Evolutionary conservation across 2,888 invertebrate species (phyloP), one percentile per base, ranked within the genome.

Genomic region (Ischnus inquisitorius): DNA sequence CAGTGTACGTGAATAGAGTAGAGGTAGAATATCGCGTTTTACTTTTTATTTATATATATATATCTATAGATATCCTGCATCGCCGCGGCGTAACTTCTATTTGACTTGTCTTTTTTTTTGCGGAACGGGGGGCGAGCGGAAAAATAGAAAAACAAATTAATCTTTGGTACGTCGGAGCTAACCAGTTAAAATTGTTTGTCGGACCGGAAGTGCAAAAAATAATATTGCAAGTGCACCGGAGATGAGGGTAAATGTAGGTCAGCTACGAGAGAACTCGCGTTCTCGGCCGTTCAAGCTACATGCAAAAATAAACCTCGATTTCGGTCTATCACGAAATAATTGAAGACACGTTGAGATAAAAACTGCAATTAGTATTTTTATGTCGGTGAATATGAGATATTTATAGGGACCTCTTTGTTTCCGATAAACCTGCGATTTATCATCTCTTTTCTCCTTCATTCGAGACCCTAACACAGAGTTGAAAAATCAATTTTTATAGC

Each of bases 91-190:
- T 54, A 54, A 69, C 51, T 22, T 71, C 12, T 41, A 22, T 57
- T 41, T 10, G 14, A 39, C 14, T 67, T 8, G 43, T 46, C 22
- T 19, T 65, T 28, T 54, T 71, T 71, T 71, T 54, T 8, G 8
- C 1, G 8, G 8, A 19, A 0, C 8, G 41, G 6, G 6, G n/a
- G n/a, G 6, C 8, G 25, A 25, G 12, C 14, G n/a, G 25, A 28
- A 48, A 68, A 60, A 72, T 60, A 41, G 43, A 72, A 57, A 39
- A 72, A 72, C 41, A 43, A 72, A 72, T 72, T 60, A 60, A 72
- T 72, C 60, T 60, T 28, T 43, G 16, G 19, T 25, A 34, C 10
- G 60, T 19, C 54, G 22, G 41, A 22, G 19, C n/a, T 54, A 19
- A 14, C 22, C 41, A 12, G 54, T 41, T 28, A 25, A 57, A 57